These are phyloP conservation scores for Archocentrus centrarchus DNA, from an alignment of 2,113 vertebrate genomes.

Conservation along the genomic window DNA sequence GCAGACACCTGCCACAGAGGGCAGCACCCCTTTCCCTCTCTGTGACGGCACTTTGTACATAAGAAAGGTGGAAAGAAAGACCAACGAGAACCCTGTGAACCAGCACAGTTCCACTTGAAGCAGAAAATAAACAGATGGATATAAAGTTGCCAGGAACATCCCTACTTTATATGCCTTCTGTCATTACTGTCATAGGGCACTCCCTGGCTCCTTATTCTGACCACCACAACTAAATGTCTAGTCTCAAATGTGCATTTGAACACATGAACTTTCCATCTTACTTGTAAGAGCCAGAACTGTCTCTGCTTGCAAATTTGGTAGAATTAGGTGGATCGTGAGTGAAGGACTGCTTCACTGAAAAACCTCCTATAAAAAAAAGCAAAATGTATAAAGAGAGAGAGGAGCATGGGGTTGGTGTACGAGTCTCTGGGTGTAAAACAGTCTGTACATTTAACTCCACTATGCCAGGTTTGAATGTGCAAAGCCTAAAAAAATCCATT, in stretches of 20 bases:
- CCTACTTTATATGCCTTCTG: rapidly evolving
- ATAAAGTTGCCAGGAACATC: neutral
- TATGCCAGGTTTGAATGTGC: rapidly evolving
- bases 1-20: neutral
- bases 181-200: neutral
- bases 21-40: neutral
- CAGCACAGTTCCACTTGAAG: neutral
- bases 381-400: neutral
- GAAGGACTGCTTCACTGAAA: constrained; percentile 22
- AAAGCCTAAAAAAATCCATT: neutral
- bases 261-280: neutral
- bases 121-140: neutral
- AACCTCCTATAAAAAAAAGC: constrained; percentile 15
- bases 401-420: neutral
- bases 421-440: neutral
- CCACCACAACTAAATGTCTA: neutral
- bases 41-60: neutral
- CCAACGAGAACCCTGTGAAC: neutral
- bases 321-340: neutral
- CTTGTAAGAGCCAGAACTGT: constrained; percentile 62
- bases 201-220: neutral
- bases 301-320: constrained; percentile 16
- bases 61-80: neutral
- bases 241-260: rapidly evolving
- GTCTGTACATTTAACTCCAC: too few species aligned